Base-by-base conservation (phyloP, 2,113 vertebrate genomes). In the Todiramphus saurophagus region DNA sequence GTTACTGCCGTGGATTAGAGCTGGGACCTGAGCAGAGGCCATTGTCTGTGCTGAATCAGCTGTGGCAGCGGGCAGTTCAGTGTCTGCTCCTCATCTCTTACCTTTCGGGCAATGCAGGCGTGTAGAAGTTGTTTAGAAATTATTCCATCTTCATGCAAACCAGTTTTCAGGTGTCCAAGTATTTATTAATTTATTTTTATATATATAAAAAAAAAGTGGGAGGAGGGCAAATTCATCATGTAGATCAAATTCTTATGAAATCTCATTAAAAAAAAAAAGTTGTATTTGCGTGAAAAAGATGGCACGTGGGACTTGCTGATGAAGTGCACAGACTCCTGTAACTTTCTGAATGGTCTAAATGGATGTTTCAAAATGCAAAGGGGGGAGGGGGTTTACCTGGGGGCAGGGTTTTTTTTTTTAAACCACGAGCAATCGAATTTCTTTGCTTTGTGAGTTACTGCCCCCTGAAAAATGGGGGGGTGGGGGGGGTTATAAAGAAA, bases 281-380 rank as follows among this genome's bases (percentile, higher is more conserved):
- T 68, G 10, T 50, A 46, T 95, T 91, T 74, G 48, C 67, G 55
- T 83, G 7, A 68, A 76, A 30, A 83, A 77, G 37, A 70, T n/a
- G 66, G 46, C 67, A 35, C n/a, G 28, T 81, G 76, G 64, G 44
- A 35, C 79, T 67, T 41, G 3, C 31, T 89, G 91, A 25, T 50
- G 1, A 67, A 95, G 72, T 59, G 67, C 46, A 30, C 46, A 70
- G 75, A 20, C 35, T 95, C 70, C 37, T 85, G 21, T 66, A 95
- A 95, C 96, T 97, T 96, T 96, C 33, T 67, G 79, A 70, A 41
- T 35, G 28, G 16, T 82, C 25, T 56, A 39, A 56, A 58, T 74
- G 43, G 37, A 7, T 53, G 20, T 37, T 81, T 86, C 35, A 55
- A 56, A 70, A 75, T 51, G 51, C 37, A 11, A 13, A 62, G 55